These are phyloP conservation scores for Jordanella pulchra DNA, from an alignment of 2,797 vertebrate species.

Conservation along the genomic window DNA sequence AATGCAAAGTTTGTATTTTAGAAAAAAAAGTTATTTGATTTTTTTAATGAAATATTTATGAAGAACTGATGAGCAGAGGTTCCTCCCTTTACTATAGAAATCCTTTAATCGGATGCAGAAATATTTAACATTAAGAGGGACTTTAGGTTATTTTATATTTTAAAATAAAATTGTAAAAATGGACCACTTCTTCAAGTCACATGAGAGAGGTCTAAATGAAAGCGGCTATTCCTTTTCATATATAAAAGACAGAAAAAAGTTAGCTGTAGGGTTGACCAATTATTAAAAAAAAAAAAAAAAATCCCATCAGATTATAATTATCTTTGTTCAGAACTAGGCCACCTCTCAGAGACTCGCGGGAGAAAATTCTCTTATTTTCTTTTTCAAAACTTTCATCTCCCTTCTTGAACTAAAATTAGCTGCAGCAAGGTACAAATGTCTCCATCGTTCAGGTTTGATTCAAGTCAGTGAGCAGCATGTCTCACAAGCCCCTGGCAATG, in stretches of 20 bases:
- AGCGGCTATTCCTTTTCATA: neutral
- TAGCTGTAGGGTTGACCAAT: neutral
- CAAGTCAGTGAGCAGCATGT: slow-evolving; percentile 28
- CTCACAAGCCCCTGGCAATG: slow-evolving; percentile 32
- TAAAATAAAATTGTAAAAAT: neutral
- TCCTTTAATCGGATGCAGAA: neutral
- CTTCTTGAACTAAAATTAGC: slow-evolving; percentile 23
- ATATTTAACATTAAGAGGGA: neutral
- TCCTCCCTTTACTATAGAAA: neutral
- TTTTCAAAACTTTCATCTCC: slow-evolving; percentile 20
- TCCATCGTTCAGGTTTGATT: slow-evolving; percentile 41
- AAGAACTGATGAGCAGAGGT: neutral
- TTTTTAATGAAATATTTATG: neutral
- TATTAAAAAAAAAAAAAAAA: slow-evolving; percentile 1
- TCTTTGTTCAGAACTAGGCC: slow-evolving; percentile 20
- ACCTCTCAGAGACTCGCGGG: slow-evolving; percentile 13
- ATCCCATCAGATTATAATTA: slow-evolving; percentile 10
- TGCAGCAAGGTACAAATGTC: slow-evolving; percentile 29
- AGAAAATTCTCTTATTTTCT: slow-evolving; percentile 17
- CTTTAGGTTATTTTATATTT: neutral
- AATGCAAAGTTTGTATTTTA: neutral
- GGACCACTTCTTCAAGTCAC: no score
- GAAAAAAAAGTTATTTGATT: neutral
- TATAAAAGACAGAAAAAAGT: neutral
- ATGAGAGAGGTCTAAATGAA: neutral